These are phyloP conservation scores for Chrysotoxum bicinctum DNA, from an alignment of 2,888 invertebrate species.

Conservation along the genomic window DNA sequence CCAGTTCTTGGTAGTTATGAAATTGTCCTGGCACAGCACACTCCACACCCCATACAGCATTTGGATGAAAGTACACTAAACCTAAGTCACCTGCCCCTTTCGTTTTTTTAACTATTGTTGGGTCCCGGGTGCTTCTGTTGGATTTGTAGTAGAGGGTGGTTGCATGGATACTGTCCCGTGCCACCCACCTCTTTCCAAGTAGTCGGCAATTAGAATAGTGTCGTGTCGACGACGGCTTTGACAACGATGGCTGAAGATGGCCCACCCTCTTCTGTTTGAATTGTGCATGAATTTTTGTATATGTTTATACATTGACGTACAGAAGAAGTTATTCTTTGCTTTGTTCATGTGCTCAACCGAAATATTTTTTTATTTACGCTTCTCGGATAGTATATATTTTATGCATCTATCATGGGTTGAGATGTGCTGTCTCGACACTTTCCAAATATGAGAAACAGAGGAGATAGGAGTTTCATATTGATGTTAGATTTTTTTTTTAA, in stretches of 20 bases:
- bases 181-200: slow-evolving; percentile 1
- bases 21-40: slow-evolving; percentile 30
- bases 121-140: slow-evolving; percentile 23
- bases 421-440: slow-evolving; percentile 33
- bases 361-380: slow-evolving; percentile 29
- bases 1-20: slow-evolving; percentile 40
- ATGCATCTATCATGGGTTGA: slow-evolving; percentile 24
- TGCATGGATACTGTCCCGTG: background rate
- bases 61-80: slow-evolving; percentile 27
- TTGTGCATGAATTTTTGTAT: slow-evolving; percentile 16
- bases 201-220: slow-evolving; percentile 47
- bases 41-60: slow-evolving; percentile 14
- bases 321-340: slow-evolving; percentile 30
- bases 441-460: slow-evolving; percentile 28
- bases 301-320: slow-evolving; percentile 26
- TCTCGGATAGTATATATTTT: slow-evolving; percentile 14
- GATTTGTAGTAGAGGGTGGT: slow-evolving; percentile 31
- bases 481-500: background rate
- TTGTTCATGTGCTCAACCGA: slow-evolving; percentile 25
- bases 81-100: slow-evolving; percentile 27
- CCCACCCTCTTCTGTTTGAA: slow-evolving; percentile 10
- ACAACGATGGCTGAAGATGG: slow-evolving; percentile 23
- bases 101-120: slow-evolving; percentile 13
- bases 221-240: slow-evolving; percentile 24
- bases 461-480: background rate